Evolutionary conservation across 2,888 invertebrate species (phyloP), one percentile per base, ranked within the genome.

Genomic region (Rhagium mordax): DNA sequence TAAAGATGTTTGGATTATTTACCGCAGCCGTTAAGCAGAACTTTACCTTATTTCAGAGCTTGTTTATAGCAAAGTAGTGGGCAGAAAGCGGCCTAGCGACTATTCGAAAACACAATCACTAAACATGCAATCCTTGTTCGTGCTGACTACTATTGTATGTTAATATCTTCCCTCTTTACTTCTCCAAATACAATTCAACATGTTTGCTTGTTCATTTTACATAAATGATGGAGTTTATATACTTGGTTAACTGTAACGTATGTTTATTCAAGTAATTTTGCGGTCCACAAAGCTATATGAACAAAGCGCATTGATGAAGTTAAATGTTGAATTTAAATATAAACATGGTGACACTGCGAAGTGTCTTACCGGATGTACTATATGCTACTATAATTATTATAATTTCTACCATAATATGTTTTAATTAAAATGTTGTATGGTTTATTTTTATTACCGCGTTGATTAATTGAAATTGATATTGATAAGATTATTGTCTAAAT

Each of bases 121-220:
- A 68, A 48, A 65, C 72, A 64, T 59, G 72, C 68, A 64, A 68
- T 48, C 71, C 71, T 71, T 66, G 71, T 65, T 65, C 72, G 61
- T 72, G 62, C 68, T 62, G 49, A 64, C 67, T 62, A 69, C 72
- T 49, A 73, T 73, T 73, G 72, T 73, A 73, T 73, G 72, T 73
- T 69, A 73, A 73, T 73, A 57, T 64, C 64, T 57, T 69, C 49
- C 68, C 71, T 71, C 60, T 59, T 71, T 59, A 55, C 41, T 69
- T 60, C 70, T 61, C 70, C 57, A 33, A 53, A 47, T 67, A 47
- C 47, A 18, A n/a, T 55, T 21, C 24, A 33, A 27, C 51, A 21
- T 41, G 55, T 65, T 70, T 53, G 24, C 62, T 41, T 20, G 62
- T 53, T 47, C 41, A 18, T 51, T 33, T 53, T 55, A 61, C 70